A percentile compares a stretch with the other conserved stretches of the same genome.
These are phyloP conservation scores for Eristalis pertinax DNA, from an alignment of 2,888 invertebrate genomes.

Conservation along the genomic window DNA sequence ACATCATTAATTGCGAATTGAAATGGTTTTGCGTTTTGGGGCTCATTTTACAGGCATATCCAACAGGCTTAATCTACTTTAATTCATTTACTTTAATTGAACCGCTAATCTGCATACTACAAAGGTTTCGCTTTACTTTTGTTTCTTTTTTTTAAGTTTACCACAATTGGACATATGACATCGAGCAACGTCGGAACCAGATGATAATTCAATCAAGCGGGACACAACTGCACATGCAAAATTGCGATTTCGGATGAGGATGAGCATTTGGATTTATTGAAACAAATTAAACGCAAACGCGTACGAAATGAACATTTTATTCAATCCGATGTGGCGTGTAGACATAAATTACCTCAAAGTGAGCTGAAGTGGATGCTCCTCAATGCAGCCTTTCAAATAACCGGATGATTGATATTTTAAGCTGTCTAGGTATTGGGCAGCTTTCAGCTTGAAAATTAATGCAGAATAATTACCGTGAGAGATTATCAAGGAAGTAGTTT, in stretches of 20 bases:
- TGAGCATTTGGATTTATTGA: not conserved
- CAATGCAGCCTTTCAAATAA: not conserved
- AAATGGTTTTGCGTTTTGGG: not conserved
- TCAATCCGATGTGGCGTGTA: not conserved
- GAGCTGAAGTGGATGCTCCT: not conserved
- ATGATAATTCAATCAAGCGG: slow-evolving; percentile 4
- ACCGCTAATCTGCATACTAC: not conserved
- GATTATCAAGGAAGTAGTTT: no score
- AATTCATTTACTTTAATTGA: not conserved
- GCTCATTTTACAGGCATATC: not conserved
- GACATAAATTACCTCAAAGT: not conserved
- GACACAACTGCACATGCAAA: slow-evolving; percentile 15
- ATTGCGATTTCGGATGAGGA: not conserved
- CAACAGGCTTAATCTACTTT: not conserved
- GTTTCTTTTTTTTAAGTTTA: not conserved
- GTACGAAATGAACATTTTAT: not conserved
- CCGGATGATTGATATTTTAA: no score
- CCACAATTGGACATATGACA: not conserved
- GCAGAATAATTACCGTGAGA: no score
- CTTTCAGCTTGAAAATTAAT: no score
- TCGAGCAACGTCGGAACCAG: not conserved
- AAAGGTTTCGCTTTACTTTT: not conserved
- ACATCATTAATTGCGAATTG: not conserved
- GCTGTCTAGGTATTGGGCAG: no score
- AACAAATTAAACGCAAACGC: not conserved